Evolutionary conservation across 2,888 invertebrate genomes (phyloP), one percentile per base, ranked within the genome.

Genomic region (Pardosa pseudoannulata): DNA sequence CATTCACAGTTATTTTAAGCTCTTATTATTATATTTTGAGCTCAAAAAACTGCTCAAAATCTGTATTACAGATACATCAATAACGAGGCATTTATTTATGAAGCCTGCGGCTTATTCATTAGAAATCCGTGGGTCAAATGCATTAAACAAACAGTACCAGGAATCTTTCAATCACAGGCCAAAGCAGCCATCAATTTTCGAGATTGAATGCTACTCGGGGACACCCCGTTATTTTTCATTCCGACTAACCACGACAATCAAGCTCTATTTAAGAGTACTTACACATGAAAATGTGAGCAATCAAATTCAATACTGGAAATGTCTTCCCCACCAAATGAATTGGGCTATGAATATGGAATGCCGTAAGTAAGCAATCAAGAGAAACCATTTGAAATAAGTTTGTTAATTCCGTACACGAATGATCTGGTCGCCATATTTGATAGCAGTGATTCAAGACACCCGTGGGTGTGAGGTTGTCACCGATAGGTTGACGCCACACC

Each of bases 401-500:
- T 72, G 65, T 62, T 64, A 29, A 74, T 81, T 80, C 74, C 19
- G 31, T 11, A 32, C 81, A 81, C 74, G 73, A 28, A 46, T 62
- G 41, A 64, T 72, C 62, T 16, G 16, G 62, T 39, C 74, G 70
- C 74, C 64, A 64, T 79, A 29, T 64, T 79, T 79, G 56, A 79
- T 79, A n/a, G 73, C 27, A 71, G 65, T 76, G 82, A 73, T 78
- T 68, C 67, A 73, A 85, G 85, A 86, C 74, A 70, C 68, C 83
- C 85, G 85, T 86, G 85, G 85, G 85, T 86, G 85, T 86, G 62
- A 86, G 79, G 85, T 86, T 86, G 85, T 86, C 85, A 86, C 85
- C 79, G 85, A 79, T 74, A 70, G 32, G 32, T 65, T 68, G 79
- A 79, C 79, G 85, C 85, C 79, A 73, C 85, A 78, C 85, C 85